A percentile compares a stretch with the other conserved stretches of the same genome.
phyloP scores from a whole-genome alignment of 2,797 vertebrate genomes.

The Antrozous pallidus region DNA sequence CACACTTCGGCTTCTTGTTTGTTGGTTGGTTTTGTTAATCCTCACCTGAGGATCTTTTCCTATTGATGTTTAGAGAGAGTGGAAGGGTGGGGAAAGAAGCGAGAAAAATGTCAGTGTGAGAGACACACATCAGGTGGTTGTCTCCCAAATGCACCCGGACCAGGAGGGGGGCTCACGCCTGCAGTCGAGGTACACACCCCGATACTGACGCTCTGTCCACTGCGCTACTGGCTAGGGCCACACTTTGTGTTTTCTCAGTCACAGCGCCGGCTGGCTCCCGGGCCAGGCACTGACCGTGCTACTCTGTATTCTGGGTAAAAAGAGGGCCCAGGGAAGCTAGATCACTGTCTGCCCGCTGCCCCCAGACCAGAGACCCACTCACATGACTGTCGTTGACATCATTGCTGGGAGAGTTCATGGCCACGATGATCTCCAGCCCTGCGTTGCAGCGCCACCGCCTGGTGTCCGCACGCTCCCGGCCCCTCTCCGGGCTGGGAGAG shows the following conservation, averaged over 20 bases:
- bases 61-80: no score
- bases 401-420: slow-evolving; percentile 75
- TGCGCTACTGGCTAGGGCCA: no score
- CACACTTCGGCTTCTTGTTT: no score
- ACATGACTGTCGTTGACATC: slow-evolving; percentile 71
- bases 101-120: no score
- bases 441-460: slow-evolving; percentile 44
- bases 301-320: neutral
- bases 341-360: fast-evolving
- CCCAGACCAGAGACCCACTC: neutral
- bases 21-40: no score
- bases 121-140: no score
- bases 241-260: no score
- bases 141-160: no score
- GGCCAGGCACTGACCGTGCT: fast-evolving
- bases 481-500: neutral
- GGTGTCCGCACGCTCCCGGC: neutral
- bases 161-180: neutral
- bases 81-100: no score
- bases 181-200: no score
- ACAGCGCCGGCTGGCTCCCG: neutral
- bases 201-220: neutral
- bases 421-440: slow-evolving; percentile 60
- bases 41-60: no score
- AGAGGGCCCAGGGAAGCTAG: no score